These are phyloP conservation scores for Cephalophus harveyi DNA, from an alignment of 2,113 vertebrate genomes.

Conservation along the genomic window DNA sequence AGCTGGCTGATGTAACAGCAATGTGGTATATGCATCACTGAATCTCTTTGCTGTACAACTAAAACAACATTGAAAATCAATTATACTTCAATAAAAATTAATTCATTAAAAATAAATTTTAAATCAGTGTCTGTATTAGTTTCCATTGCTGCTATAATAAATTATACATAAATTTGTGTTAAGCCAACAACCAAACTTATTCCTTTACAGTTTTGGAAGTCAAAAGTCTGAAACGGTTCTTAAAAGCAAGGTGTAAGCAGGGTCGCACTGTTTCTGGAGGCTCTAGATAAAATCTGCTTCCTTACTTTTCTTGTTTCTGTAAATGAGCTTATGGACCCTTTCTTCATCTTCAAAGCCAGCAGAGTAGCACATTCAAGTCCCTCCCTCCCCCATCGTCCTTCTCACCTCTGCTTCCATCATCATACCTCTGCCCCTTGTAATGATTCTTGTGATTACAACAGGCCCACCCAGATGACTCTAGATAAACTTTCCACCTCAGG, in stretches of 20 bases:
- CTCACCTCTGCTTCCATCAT: neutral
- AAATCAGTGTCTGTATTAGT: neutral
- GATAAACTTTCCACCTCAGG: neutral
- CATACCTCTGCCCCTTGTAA: neutral
- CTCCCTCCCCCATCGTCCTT: neutral
- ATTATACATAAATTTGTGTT: neutral
- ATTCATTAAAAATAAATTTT: neutral
- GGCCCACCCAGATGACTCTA: neutral
- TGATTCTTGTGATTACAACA: neutral
- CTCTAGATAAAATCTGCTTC: neutral
- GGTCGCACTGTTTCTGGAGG: neutral
- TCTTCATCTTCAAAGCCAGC: neutral
- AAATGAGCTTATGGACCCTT: neutral
- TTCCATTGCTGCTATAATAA: neutral
- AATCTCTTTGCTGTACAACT: neutral
- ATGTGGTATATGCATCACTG: neutral
- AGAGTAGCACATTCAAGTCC: too few species aligned
- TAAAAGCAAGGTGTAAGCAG: neutral
- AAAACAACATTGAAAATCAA: neutral
- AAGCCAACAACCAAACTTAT: neutral
- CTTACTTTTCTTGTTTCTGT: neutral
- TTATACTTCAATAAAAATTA: neutral
- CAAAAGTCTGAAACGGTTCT: neutral
- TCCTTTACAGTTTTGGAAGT: neutral
- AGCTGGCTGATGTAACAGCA: neutral